Evolutionary conservation across 2,888 invertebrate species (phyloP), one percentile per base, ranked within the genome.

Genomic region (Morpho achilles): DNA sequence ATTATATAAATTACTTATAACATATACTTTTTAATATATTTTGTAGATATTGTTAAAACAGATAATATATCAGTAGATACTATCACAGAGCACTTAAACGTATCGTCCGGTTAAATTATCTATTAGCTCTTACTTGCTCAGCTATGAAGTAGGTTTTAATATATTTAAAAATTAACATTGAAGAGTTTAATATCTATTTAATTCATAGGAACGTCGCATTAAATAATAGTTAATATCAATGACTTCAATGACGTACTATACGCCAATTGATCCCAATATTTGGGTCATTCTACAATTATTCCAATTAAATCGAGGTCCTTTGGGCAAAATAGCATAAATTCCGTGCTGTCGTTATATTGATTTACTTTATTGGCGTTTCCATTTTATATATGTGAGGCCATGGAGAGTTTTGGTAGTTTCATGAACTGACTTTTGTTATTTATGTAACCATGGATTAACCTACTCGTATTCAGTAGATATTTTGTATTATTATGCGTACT

Each of bases 261-360:
- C 32, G 56, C 52, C 60, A 64, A 58, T 57, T 65, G 60, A 57
- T 58, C 57, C 57, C 50, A 53, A 57, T 43, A 68, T 68, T 57
- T 60, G 57, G 67, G 65, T 64, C 67, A 59, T 55, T 58, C 45
- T 48, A 59, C 58, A 53, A 57, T 61, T 61, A 59, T 59, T 62
- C 57, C 63, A 64, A 61, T 62, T 59, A 62, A 57, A 55, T 55
- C 44, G 55, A 55, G 16, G 39, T 55, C 49, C 50, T 44, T n/a
- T 41, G 55, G 44, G 44, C 49, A 50, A 55, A 55, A 50, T 41
- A 55, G 42, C 43, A 55, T 55, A 55, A 55, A 55, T 50, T 44
- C 44, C 39, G 49, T 10, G 44, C 16, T 55, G 55, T 42, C 47
- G 50, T 55, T 55, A 50, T 40, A 49, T 39, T 55, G 55, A 55